phyloP scores from a whole-genome alignment of 2,888 invertebrate genomes.

The Elysia crispata region DNA sequence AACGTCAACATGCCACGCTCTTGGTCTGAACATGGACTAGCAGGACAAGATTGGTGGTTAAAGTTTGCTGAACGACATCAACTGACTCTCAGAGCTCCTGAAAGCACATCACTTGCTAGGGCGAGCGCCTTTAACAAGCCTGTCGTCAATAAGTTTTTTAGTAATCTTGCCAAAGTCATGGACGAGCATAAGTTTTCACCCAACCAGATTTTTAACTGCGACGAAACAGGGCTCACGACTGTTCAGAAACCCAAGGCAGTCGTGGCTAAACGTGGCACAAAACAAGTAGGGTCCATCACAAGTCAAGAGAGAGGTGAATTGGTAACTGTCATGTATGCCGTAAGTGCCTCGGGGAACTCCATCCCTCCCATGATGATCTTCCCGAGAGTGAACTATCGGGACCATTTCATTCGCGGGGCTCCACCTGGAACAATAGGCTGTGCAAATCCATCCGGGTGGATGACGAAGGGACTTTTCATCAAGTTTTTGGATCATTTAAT shows the following conservation, averaged over 20 bases:
- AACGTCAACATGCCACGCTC: no score
- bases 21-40: no score
- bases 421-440: conserved; percentile 43
- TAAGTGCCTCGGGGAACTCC: conserved; percentile 45
- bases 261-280: background rate
- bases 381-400: conserved; percentile 35
- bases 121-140: background rate
- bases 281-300: conserved; percentile 36
- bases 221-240: conserved; percentile 27
- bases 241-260: conserved; percentile 35
- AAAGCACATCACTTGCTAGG: background rate
- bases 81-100: no score
- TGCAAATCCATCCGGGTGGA: conserved; percentile 47
- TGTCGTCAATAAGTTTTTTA: background rate
- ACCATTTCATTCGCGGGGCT: conserved; percentile 10
- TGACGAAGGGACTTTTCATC: conserved; percentile 17
- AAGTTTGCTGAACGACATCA: no score
- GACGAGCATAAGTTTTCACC: conserved; percentile 14
- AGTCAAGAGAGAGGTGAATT: conserved; percentile 41
- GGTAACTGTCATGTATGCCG: conserved; percentile 30
- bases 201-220: conserved; percentile 21
- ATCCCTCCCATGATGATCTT: conserved; percentile 47
- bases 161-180: background rate
- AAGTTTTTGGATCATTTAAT: background rate
- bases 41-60: no score